Evolutionary conservation across 2,797 vertebrate species (phyloP).

Genomic region (Lemur catta): DNA sequence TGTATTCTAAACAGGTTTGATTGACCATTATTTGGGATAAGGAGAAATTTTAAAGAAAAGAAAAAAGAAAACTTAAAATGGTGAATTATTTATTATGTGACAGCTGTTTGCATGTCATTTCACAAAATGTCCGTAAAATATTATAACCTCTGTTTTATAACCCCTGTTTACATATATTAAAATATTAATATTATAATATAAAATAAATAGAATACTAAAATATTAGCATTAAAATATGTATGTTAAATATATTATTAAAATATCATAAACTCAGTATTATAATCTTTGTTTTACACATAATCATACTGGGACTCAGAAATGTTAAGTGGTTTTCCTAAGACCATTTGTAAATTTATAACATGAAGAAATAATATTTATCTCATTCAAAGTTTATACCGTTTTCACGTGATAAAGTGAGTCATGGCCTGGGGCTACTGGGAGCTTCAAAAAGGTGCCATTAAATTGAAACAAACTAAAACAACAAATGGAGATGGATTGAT

Average conservation of each 20-base stretch:
- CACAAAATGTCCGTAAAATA: not conserved
- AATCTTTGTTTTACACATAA: not conserved
- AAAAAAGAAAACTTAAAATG: not conserved
- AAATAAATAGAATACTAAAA: not conserved
- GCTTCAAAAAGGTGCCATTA: not conserved
- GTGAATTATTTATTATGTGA: not conserved
- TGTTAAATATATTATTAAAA: not conserved
- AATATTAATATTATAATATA: not conserved
- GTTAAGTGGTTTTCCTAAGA: not conserved
- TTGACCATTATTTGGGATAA: not conserved
- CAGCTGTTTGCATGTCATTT: not conserved
- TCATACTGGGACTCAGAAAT: not conserved
- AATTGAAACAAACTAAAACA: not conserved
- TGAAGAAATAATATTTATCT: not conserved
- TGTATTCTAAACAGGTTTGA: not conserved
- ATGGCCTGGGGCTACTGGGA: not conserved
- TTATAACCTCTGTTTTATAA: not conserved
- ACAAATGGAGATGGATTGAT: not conserved
- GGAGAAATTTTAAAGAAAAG: not conserved
- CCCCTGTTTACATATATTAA: not conserved
- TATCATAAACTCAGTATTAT: not conserved
- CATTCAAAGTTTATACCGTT: not conserved
- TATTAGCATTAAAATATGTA: not conserved
- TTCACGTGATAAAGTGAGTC: not conserved
- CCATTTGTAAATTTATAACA: not conserved